Conservation (phyloP, 2,888 invertebrate genomes). For the Troides oblongomaculatus region DNA sequence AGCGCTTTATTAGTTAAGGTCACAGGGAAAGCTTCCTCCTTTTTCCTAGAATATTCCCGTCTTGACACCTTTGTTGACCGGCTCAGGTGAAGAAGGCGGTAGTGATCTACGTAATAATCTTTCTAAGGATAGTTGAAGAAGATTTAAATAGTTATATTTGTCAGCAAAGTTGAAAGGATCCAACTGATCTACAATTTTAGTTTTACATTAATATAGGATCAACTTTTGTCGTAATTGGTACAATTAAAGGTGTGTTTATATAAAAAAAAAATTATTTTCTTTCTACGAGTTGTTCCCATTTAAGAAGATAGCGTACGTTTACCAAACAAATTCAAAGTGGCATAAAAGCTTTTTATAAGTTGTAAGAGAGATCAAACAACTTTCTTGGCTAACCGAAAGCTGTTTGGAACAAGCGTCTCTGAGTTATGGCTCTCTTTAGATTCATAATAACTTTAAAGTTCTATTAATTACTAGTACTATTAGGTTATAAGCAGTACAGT, state of each 20-base stretch:
- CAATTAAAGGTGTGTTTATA: background rate
- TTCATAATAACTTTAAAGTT: constrained; percentile 1
- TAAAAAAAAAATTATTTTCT: background rate
- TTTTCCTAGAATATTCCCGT: too few species aligned
- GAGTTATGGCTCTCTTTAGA: background rate
- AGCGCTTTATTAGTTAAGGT: too few species aligned
- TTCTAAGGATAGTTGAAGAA: too few species aligned
- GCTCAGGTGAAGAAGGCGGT: too few species aligned
- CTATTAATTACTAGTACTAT: background rate
- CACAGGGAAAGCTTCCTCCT: too few species aligned
- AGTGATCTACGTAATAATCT: too few species aligned
- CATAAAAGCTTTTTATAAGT: constrained; percentile 8
- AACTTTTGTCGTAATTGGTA: background rate
- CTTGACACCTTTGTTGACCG: too few species aligned
- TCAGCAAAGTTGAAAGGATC: too few species aligned
- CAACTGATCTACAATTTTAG: too few species aligned
- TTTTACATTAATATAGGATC: background rate
- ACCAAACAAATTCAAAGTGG: background rate
- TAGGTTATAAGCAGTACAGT: background rate
- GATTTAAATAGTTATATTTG: too few species aligned
- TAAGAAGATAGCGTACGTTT: background rate
- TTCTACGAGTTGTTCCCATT: background rate
- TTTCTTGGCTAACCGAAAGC: constrained; percentile 4
- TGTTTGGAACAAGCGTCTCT: constrained; percentile 5
- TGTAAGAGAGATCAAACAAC: constrained; percentile 4